Evolutionary conservation across 2,113 vertebrate genomes (phyloP).

Genomic region (Paradisaea rubra): DNA sequence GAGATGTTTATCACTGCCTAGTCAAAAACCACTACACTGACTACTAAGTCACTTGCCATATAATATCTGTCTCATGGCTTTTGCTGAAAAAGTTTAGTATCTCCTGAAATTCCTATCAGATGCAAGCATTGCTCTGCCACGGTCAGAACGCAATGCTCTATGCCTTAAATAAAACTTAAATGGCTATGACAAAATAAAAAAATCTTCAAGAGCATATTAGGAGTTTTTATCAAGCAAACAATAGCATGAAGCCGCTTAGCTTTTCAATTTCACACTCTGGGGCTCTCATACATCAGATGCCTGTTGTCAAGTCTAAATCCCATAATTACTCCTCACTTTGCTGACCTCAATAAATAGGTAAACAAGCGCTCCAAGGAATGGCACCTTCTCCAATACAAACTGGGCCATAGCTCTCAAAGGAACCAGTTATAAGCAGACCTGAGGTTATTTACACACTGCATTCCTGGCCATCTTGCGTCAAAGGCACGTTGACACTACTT

Average conservation of each 20-base stretch:
- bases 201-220: neutral
- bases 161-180: constrained; percentile 2
- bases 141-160: neutral
- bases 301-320: constrained; percentile 52
- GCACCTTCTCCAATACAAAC: neutral
- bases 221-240: constrained; percentile 51
- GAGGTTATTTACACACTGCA: constrained; percentile 15
- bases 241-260: constrained; percentile 52
- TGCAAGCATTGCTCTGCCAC: neutral
- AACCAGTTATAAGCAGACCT: neutral
- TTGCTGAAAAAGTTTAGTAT: neutral
- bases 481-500: neutral
- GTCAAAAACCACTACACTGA: neutral
- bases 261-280: constrained; percentile 70
- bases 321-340: constrained; percentile 40
- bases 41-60: neutral
- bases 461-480: constrained; percentile 15
- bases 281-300: constrained; percentile 44
- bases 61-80: neutral
- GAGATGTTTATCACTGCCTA: neutral
- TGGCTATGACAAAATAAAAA: neutral
- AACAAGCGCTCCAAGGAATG: constrained; percentile 38
- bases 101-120: neutral
- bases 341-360: constrained; percentile 57
- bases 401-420: neutral